A percentile compares a stretch with the other conserved stretches of the same genome.
phyloP scores from a whole-genome alignment of 2,797 vertebrate species.

The Gobio occitaniae region DNA sequence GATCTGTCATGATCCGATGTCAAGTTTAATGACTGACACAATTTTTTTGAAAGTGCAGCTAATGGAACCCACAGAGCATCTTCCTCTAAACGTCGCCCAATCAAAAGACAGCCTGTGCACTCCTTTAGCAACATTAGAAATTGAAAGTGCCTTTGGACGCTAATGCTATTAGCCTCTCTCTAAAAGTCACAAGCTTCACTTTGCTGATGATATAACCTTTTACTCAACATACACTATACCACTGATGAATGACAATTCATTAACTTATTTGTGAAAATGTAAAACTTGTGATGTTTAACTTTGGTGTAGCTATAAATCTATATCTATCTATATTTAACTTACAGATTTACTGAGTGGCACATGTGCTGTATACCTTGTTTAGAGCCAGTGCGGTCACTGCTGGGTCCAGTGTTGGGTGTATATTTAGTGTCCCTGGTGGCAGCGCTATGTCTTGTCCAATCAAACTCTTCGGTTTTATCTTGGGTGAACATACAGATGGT shows the following conservation, averaged over 20 bases:
- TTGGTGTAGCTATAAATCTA: not conserved
- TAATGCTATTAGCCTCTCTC: constrained; percentile 35
- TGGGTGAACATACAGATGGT: constrained; percentile 94
- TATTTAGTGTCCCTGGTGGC: constrained; percentile 91
- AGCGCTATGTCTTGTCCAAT: constrained; percentile 95
- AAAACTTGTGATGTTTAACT: not conserved
- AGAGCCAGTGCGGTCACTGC: constrained; percentile 87
- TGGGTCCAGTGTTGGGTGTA: constrained; percentile 94
- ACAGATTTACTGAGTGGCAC: not conserved
- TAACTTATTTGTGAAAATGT: not conserved
- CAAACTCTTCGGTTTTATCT: constrained; percentile 91
- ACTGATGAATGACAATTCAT: not conserved
- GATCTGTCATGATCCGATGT: constrained; percentile 25
- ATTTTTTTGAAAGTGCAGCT: constrained; percentile 38
- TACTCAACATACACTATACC: not conserved
- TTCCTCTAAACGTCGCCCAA: constrained; percentile 17
- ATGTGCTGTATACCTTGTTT: constrained; percentile 84
- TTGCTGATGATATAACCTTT: constrained; percentile 9
- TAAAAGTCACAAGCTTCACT: constrained; percentile 41
- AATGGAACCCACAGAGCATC: constrained; percentile 31
- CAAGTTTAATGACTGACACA: constrained; percentile 45
- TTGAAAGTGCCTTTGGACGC: constrained; percentile 43
- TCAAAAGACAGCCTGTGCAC: not conserved
- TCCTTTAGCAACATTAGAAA: constrained; percentile 40
- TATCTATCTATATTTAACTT: not conserved